These are phyloP conservation scores for Plodia interpunctella DNA, from an alignment of 1,140 invertebrate genomes.

Conservation along the genomic window DNA sequence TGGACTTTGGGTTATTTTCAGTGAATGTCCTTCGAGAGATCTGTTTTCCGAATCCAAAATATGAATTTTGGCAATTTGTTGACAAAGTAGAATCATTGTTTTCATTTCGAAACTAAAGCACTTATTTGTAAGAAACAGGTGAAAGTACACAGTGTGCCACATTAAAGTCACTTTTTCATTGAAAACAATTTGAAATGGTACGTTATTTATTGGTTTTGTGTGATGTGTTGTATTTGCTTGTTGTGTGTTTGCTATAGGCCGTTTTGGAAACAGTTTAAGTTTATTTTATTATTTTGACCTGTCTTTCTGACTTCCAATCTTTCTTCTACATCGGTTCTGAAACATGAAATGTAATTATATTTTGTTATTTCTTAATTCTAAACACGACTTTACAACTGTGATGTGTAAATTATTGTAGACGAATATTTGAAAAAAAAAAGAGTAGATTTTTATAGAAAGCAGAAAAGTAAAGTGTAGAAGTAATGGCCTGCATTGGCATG, in stretches of 20 bases:
- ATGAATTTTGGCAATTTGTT: conserved; percentile 46
- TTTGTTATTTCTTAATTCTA: background rate
- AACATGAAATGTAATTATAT: conserved; percentile 5
- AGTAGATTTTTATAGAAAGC: conserved; percentile 4
- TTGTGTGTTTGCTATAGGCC: conserved; percentile 76
- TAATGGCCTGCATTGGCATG: conserved; percentile 42
- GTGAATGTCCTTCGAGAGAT: conserved; percentile 75
- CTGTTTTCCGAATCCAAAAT: conserved; percentile 62
- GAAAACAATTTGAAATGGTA: conserved; percentile 51
- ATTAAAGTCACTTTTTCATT: conserved; percentile 53
- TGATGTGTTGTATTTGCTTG: conserved; percentile 70
- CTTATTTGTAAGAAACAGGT: conserved; percentile 49
- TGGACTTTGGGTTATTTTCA: conserved; percentile 42
- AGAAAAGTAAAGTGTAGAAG: conserved; percentile 5
- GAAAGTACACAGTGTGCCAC: conserved; percentile 49
- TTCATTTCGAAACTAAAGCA: conserved; percentile 58
- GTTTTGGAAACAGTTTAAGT: conserved; percentile 70
- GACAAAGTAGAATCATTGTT: conserved; percentile 57
- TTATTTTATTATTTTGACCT: conserved; percentile 32
- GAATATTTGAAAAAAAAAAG: background rate
- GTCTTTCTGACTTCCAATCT: conserved; percentile 39
- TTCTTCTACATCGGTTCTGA: conserved; percentile 36
- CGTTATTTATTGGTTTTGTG: conserved; percentile 56
- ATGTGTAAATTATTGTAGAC: background rate
- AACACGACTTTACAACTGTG: background rate